Evolutionary conservation across 2,113 vertebrate species (phyloP), one percentile per base, ranked within the genome.

Genomic region (Phyllostomus discolor): DNA sequence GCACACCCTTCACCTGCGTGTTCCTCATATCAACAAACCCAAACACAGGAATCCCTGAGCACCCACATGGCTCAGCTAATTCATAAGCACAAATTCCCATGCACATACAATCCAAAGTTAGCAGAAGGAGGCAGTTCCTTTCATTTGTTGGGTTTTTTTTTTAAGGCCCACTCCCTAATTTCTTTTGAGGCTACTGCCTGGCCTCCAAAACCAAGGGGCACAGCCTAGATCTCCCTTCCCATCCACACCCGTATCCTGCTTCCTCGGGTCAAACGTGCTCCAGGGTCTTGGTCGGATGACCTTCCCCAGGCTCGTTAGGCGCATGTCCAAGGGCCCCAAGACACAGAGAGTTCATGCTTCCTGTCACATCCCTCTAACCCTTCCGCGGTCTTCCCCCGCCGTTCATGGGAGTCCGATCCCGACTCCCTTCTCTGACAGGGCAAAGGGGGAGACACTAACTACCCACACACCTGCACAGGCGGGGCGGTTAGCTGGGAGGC

Each of bases 1-100:
- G 84, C 94, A 94, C 67, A 0, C 50, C 76, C 96, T 94, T 96
- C 94, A 81, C 92, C 82, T 90, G 82, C 90, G 95, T 91, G 82
- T 88, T 96, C 90, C 64, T 88, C 90, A 16, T n/a, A 86, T 80
- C 94, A 62, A 72, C 90, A 95, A 90, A 84, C 41, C 85, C 88
- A 52, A 96, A 95, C 92, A 85, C 92, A 89, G 52, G 96, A 62
- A 72, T 86, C 83, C 28, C 10, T 26, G 54, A 12, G 41, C 78
- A 73, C 70, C 96, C 97, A 96, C 87, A 96, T 96, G 97, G 96
- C 94, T 94, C 82, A 33, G 67, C 64, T 59, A 91, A 66, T 97
- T 91, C 94, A 97, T 89, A 95, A 95, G 95, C 31, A 88, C 92
- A 88, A 90, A 93, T 72, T 69, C 57, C 90, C 59, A 82, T 72